These are phyloP conservation scores for Bagarius yarrelli DNA, from an alignment of 2,113 vertebrate genomes.

Conservation along the genomic window DNA sequence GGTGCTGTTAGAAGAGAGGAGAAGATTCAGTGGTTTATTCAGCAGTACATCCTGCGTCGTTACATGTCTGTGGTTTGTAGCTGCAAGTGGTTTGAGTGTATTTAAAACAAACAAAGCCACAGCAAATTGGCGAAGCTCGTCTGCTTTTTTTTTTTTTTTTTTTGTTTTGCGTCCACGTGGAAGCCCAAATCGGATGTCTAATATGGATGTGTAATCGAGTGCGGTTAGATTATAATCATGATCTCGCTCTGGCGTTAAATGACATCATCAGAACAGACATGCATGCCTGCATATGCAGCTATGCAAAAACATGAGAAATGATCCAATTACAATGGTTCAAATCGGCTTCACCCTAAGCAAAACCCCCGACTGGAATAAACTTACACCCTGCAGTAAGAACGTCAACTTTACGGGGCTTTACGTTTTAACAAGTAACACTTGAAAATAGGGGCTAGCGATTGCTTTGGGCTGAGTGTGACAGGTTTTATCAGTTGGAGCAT, in stretches of 20 bases:
- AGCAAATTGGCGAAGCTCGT: background rate
- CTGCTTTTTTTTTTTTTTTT: too few species aligned
- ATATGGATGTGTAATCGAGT: too few species aligned
- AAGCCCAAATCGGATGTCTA: background rate
- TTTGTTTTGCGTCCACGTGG: background rate
- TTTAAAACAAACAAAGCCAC: slow-evolving; percentile 22
- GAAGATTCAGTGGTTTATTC: background rate
- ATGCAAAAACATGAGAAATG: background rate
- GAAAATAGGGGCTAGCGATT: background rate
- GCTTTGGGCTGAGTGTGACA: background rate
- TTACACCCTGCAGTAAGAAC: background rate
- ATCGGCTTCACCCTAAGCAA: slow-evolving; percentile 3
- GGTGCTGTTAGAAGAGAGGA: background rate
- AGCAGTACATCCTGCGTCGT: background rate
- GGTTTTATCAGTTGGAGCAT: background rate
- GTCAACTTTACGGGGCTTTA: background rate
- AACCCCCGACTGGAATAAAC: background rate
- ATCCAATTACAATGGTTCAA: background rate
- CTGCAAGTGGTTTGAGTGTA: background rate
- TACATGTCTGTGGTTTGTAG: slow-evolving; percentile 6
- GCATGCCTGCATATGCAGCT: background rate
- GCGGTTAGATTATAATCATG: background rate
- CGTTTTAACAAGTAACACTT: too few species aligned
- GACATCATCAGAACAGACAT: slow-evolving; percentile 11
- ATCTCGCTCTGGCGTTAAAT: background rate